Evolutionary conservation across 2,888 invertebrate genomes (phyloP).

Genomic region (Fragum fragum): DNA sequence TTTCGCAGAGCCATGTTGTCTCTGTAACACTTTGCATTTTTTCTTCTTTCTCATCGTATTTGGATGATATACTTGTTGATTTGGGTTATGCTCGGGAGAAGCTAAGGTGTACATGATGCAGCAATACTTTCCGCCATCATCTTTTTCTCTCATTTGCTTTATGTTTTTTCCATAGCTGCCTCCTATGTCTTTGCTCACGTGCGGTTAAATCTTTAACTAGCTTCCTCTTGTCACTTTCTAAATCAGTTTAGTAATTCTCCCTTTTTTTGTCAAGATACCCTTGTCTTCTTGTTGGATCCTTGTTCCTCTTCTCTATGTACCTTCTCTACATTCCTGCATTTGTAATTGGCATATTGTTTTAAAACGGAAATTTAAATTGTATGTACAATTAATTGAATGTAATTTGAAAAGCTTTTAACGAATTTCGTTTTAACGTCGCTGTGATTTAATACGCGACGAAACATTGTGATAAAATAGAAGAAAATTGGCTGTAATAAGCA

Average conservation of each 20-base stretch:
- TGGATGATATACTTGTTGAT: neutral
- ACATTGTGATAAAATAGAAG: too few relatives aligned
- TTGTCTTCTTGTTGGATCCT: neutral
- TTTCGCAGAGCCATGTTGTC: neutral
- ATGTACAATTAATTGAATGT: too few relatives aligned
- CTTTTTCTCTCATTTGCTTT: conserved; percentile 1
- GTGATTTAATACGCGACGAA: too few relatives aligned
- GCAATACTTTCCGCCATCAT: neutral
- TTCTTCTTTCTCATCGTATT: neutral
- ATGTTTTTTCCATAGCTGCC: neutral
- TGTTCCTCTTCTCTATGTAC: neutral
- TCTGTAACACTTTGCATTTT: conserved; percentile 5
- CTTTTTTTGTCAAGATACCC: neutral
- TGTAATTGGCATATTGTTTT: neutral
- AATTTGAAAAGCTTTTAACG: too few relatives aligned
- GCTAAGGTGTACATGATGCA: neutral
- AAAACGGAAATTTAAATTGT: neutral
- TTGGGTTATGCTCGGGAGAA: neutral
- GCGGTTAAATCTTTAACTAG: neutral
- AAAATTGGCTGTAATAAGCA: too few relatives aligned
- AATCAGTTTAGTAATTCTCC: neutral
- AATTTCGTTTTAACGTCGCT: too few relatives aligned
- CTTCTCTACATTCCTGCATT: neutral
- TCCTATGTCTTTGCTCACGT: neutral
- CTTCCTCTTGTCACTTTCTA: neutral